Evolutionary conservation across 1,140 invertebrate species (phyloP).

Genomic region (Melanaphis sacchari): DNA sequence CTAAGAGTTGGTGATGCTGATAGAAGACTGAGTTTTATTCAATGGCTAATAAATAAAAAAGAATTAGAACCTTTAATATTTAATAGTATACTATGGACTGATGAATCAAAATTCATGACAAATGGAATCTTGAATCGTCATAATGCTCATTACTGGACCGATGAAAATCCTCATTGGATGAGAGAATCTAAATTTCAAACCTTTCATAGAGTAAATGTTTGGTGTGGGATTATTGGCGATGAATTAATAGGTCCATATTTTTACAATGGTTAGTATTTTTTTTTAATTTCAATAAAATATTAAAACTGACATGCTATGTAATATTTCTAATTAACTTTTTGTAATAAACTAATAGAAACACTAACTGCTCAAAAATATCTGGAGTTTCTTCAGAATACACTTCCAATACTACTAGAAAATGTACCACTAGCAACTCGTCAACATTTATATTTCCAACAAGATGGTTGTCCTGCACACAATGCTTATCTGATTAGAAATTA

Average conservation of each 20-base stretch:
- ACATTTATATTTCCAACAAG: too few relatives aligned
- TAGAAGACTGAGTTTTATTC: constrained; percentile 54
- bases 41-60: constrained; percentile 22
- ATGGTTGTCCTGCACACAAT: too few relatives aligned
- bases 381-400: too few relatives aligned
- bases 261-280: constrained; percentile 60
- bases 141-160: constrained; percentile 55
- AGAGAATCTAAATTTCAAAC: constrained; percentile 58
- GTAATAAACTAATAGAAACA: too few relatives aligned
- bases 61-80: constrained; percentile 12
- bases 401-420: too few relatives aligned
- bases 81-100: constrained; percentile 54
- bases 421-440: too few relatives aligned
- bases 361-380: too few relatives aligned
- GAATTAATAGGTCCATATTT: constrained; percentile 63
- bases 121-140: constrained; percentile 63
- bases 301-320: too few relatives aligned
- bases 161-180: constrained; percentile 52
- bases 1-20: constrained; percentile 56
- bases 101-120: constrained; percentile 63
- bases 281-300: too few relatives aligned
- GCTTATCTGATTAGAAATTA: too few relatives aligned
- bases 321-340: neutral
- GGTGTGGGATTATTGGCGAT: constrained; percentile 59
- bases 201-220: constrained; percentile 58